Evolutionary conservation across 2,888 invertebrate genomes (phyloP), one percentile per base, ranked within the genome.

Genomic region (Meiosimyza platycephala): DNA sequence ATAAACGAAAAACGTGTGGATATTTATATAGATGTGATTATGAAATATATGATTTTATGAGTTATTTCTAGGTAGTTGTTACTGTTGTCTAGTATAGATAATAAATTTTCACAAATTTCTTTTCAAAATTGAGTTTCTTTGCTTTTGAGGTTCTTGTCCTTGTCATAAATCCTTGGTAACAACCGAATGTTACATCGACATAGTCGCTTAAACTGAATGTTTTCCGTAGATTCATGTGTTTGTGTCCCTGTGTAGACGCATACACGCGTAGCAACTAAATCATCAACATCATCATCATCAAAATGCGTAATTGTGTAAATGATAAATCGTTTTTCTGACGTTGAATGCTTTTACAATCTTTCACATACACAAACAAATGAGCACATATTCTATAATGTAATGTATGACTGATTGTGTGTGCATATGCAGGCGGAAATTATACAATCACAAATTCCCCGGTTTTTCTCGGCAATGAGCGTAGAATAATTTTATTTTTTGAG

Each of bases 271-370:
- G 50, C 52, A 66, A 60, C 67, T 59, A 62, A 59, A 62, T 40
- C 65, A 64, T 64, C 48, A 70, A 40, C 74, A 55, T 60, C 68
- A 63, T 51, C 65, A 59, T 48, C 66, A 76, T 62, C 76, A 77
- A 74, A 78, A 77, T 76, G 76, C 76, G 76, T 78, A 79, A 78
- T 78, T 78, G 75, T 75, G 69, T 75, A 75, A 76, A 78, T 79
- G 77, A 78, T 78, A 76, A 78, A 78, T 78, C 74, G 78, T 70
- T 76, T 76, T 77, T 72, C 72, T 77, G 74, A 67, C 76, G 75
- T 75, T 74, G 48, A 69, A 22, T 33, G 68, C 54, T 65, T 69
- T 55, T 72, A 63, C 72, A 63, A 28, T 28, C 71, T 72, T 65
- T 40, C 12, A 63, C 18, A n/a, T 18, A 57, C 57, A n/a, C 40